phyloP scores from a whole-genome alignment of 2,113 vertebrate species.

The Anthoscopus minutus region DNA sequence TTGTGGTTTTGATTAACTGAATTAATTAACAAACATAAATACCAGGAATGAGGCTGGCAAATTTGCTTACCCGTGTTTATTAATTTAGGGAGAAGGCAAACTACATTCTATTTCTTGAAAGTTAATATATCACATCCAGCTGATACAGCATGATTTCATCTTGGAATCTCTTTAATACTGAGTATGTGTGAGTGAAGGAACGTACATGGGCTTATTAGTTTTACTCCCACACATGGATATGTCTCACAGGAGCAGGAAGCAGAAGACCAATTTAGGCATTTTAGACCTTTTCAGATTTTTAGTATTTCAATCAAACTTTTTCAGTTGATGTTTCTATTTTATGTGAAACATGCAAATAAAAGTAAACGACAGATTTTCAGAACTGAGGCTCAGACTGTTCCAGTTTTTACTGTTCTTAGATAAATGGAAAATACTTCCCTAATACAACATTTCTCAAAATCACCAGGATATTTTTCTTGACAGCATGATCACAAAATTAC shows the following conservation, averaged over 20 bases:
- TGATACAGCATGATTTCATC: neutral
- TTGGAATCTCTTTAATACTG: neutral
- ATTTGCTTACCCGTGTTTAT: constrained; percentile 14
- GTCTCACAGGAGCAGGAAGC: neutral
- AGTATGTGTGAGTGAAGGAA: neutral
- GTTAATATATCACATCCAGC: neutral
- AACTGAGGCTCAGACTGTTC: neutral
- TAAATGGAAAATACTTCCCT: neutral
- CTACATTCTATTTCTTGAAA: neutral
- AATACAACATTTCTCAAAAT: neutral
- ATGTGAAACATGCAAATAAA: neutral
- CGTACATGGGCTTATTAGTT: neutral
- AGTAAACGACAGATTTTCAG: neutral
- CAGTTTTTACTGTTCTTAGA: neutral
- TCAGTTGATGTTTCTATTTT: neutral
- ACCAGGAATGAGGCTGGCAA: neutral
- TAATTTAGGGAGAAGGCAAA: neutral
- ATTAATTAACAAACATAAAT: neutral
- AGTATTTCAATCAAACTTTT: neutral
- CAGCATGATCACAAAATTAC: neutral
- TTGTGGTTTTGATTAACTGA: neutral
- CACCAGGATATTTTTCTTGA: neutral
- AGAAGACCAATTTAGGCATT: neutral
- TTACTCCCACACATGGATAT: neutral
- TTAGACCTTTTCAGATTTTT: neutral